These are phyloP conservation scores for Prionailurus viverrinus DNA, from an alignment of 2,113 vertebrate species.

Conservation along the genomic window DNA sequence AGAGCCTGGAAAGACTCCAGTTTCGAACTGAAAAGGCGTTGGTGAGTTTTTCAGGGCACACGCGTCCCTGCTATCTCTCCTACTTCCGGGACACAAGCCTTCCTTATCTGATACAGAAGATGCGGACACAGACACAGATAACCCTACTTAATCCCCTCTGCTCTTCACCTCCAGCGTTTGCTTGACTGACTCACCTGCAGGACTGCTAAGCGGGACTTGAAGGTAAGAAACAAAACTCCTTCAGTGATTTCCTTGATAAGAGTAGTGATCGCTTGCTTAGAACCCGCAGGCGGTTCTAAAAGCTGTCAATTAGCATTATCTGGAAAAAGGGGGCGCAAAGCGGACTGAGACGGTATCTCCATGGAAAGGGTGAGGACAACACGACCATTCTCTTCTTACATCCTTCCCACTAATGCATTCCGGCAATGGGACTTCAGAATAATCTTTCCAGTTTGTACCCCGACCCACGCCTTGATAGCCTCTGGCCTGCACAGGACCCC, in stretches of 20 bases:
- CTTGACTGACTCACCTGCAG: not conserved
- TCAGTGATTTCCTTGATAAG: not conserved
- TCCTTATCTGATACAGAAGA: rapidly evolving
- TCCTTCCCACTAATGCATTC: not conserved
- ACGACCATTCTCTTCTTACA: rapidly evolving
- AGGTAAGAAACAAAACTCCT: not conserved
- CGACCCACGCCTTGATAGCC: no score
- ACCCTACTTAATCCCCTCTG: not conserved
- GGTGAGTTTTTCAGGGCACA: not conserved
- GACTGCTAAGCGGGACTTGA: not conserved
- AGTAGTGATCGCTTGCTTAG: not conserved
- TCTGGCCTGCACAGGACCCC: not conserved
- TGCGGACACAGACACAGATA: not conserved
- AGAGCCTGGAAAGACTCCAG: not conserved
- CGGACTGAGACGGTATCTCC: rapidly evolving
- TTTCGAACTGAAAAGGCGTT: not conserved
- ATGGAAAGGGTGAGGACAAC: rapidly evolving
- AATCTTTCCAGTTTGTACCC: not conserved
- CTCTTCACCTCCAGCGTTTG: no score
- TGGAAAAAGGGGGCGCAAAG: not conserved
- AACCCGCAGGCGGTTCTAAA: not conserved
- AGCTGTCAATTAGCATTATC: not conserved
- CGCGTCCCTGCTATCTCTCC: rapidly evolving
- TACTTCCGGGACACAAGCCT: not conserved
- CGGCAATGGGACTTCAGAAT: not conserved